phyloP scores from a whole-genome alignment of 1,140 invertebrate species.

The Cherax quadricarinatus region DNA sequence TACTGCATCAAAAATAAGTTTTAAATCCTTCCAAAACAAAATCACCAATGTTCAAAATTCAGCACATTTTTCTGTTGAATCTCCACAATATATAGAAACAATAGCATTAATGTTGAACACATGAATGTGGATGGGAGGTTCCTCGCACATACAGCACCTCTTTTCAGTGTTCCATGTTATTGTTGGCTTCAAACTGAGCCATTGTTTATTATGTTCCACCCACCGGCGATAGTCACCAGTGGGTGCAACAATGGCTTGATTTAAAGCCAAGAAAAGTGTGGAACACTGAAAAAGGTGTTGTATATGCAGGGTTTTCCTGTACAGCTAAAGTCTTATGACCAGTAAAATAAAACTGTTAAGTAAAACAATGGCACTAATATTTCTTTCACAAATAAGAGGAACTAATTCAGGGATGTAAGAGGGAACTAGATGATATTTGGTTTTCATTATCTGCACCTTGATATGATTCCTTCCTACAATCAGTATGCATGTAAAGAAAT shows the following conservation, averaged over 20 bases:
- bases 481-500: no score
- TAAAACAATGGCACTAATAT: neutral
- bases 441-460: neutral
- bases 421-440: neutral
- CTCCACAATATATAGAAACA: neutral
- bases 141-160: no score
- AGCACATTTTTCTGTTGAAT: neutral
- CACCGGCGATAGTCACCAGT: no score
- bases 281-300: no score
- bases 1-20: constrained; percentile 4
- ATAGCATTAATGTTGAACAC: neutral
- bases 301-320: neutral
- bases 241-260: no score
- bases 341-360: neutral
- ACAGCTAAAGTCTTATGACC: neutral
- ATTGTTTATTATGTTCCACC: no score
- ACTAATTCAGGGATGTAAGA: neutral
- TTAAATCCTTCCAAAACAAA: neutral
- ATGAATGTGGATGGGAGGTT: neutral
- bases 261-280: no score
- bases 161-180: no score
- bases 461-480: no score
- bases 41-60: neutral
- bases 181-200: no score
- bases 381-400: neutral